Percentiles rank a stretch among this genome's conserved stretches.
phyloP scores from a whole-genome alignment of 2,888 invertebrate species.

The Prosapia bicincta region DNA sequence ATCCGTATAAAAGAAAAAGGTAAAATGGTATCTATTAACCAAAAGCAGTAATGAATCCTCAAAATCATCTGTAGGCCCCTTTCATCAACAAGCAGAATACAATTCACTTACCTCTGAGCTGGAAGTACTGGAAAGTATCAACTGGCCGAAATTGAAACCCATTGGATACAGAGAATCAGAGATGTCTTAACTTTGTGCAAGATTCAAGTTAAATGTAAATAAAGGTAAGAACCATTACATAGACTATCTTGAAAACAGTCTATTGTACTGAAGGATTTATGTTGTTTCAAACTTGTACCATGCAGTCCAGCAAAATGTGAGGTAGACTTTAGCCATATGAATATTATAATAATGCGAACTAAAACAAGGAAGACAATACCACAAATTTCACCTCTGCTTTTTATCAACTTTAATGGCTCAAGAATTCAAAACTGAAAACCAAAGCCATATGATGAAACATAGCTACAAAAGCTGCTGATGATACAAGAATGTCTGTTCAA shows the following conservation, averaged over 20 bases:
- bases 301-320: conserved; percentile 3
- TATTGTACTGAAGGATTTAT: neutral
- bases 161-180: neutral
- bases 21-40: conserved; percentile 6
- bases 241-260: conserved; percentile 4
- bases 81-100: neutral
- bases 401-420: no score
- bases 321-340: no score
- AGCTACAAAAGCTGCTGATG: no score
- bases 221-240: conserved; percentile 1
- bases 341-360: no score
- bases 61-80: neutral
- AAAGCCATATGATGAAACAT: no score
- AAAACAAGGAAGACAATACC: no score
- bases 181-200: conserved; percentile 4
- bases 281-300: conserved; percentile 5
- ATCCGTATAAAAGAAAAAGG: neutral
- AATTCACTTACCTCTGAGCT: neutral
- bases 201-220: neutral
- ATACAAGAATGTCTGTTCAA: no score
- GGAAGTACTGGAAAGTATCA: neutral
- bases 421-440: no score
- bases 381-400: no score
- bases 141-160: neutral
- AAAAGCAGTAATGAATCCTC: neutral